These are phyloP conservation scores for Ectropis grisescens DNA, from an alignment of 1,140 invertebrate species.

Conservation along the genomic window DNA sequence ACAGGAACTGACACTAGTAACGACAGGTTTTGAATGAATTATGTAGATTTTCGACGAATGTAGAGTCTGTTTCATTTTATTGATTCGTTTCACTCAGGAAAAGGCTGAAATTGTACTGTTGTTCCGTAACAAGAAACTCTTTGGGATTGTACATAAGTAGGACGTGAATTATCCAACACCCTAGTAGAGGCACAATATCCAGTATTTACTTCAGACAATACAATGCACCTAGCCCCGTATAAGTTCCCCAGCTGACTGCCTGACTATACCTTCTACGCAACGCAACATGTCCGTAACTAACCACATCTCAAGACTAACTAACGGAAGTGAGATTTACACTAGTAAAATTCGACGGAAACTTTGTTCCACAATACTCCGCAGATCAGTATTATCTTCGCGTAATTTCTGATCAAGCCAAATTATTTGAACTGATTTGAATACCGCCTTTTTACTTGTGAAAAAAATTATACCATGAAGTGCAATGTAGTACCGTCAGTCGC, in stretches of 20 bases:
- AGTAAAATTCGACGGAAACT: constrained; percentile 1
- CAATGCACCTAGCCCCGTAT: constrained; percentile 10
- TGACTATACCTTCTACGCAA: constrained; percentile 12
- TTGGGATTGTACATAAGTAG: constrained; percentile 33
- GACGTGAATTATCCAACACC: constrained; percentile 17
- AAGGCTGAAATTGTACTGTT: constrained; percentile 40
- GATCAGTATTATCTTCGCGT: constrained; percentile 45
- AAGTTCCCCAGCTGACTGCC: constrained; percentile 25
- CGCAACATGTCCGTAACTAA: constrained; percentile 8
- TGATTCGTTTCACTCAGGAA: constrained; percentile 26
- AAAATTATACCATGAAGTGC: constrained; percentile 44
- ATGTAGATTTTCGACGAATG: constrained; percentile 53
- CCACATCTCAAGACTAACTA: constrained; percentile 17
- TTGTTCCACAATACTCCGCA: constrained; percentile 37
- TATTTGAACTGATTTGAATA: constrained; percentile 55
- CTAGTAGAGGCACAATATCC: constrained; percentile 14
- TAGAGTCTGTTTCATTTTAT: constrained; percentile 42
- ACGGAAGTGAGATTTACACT: constrained; percentile 34
- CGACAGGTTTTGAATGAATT: constrained; percentile 65
- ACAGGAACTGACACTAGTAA: constrained; percentile 57
- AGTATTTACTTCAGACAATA: constrained; percentile 9
- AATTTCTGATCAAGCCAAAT: constrained; percentile 61
- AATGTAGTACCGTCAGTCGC: constrained; percentile 33
- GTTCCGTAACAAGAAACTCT: constrained; percentile 31
- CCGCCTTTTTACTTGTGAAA: constrained; percentile 59